Percentiles rank a stretch among this genome's conserved stretches.
phyloP scores from a whole-genome alignment of 2,888 invertebrate genomes.

The Pristionchus entomophagus region DNA sequence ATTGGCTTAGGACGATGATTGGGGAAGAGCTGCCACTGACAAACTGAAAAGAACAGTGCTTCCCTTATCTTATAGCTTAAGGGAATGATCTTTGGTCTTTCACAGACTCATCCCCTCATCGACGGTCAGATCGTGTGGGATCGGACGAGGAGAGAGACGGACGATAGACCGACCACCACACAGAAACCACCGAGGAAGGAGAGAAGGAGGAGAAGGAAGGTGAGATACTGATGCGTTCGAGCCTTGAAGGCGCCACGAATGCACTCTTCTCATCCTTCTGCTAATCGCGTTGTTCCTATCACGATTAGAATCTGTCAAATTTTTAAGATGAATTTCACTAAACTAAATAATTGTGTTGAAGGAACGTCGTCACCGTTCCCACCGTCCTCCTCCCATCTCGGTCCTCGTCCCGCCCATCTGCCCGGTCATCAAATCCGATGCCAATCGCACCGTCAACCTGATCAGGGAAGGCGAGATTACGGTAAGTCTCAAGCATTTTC shows the following conservation, averaged over 20 bases:
- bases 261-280: too few species aligned
- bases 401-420: slow-evolving; percentile 26
- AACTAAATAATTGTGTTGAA: too few species aligned
- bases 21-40: too few species aligned
- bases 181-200: slow-evolving; percentile 50
- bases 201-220: slow-evolving; percentile 2
- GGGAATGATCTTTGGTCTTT: too few species aligned
- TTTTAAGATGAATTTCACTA: too few species aligned
- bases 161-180: not conserved
- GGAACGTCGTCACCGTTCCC: slow-evolving; percentile 34
- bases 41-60: too few species aligned
- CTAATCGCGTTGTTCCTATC: too few species aligned
- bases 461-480: slow-evolving; percentile 53
- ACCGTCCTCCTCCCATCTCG: not conserved
- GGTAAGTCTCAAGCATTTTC: slow-evolving; percentile 40
- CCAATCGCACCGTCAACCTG: slow-evolving; percentile 48
- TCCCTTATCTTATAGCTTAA: too few species aligned
- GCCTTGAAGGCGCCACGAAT: not conserved
- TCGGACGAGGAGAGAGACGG: slow-evolving; percentile 52
- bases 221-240: too few species aligned
- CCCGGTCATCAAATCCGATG: slow-evolving; percentile 16
- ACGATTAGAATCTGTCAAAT: too few species aligned
- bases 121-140: slow-evolving; percentile 75
- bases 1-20: too few species aligned
- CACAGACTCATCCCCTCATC: slow-evolving; percentile 74